A percentile compares a stretch with the other conserved stretches of the same genome.
Evolutionary conservation across 2,113 vertebrate genomes (phyloP).

Genomic region (Erpornis zantholeuca): DNA sequence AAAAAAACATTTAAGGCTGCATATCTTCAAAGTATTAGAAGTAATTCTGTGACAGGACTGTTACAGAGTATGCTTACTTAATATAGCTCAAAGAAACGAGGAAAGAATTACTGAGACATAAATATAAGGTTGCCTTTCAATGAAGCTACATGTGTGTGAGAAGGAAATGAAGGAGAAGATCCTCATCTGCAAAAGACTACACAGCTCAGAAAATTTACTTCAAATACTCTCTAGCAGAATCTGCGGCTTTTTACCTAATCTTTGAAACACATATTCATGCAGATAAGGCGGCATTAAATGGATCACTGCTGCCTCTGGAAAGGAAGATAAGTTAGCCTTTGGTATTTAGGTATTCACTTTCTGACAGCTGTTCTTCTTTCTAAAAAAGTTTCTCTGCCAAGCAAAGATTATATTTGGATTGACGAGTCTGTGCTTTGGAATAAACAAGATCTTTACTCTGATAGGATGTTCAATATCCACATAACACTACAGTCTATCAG

Average conservation of each 20-base stretch:
- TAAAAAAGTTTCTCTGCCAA: not conserved
- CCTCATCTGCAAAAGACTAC: not conserved
- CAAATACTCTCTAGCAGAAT: not conserved
- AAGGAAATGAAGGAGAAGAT: not conserved
- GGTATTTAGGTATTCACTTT: not conserved
- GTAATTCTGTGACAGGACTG: not conserved
- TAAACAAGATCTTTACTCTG: conserved; percentile 19
- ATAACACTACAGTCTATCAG: not conserved
- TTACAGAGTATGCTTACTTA: not conserved
- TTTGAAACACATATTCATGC: not conserved
- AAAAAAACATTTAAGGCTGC: not conserved
- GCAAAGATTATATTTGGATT: not conserved
- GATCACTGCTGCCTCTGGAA: conserved; percentile 13
- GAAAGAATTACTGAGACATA: not conserved
- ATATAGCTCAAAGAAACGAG: not conserved
- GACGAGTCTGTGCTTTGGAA: not conserved
- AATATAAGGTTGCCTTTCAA: not conserved
- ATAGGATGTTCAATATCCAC: not conserved
- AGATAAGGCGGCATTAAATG: conserved; percentile 28
- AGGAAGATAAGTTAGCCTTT: conserved; percentile 19
- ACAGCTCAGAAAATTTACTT: not conserved
- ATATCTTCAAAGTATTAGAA: conserved; percentile 13
- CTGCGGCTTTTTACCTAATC: not conserved
- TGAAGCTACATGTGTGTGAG: not conserved
- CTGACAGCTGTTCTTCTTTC: conserved; percentile 2